Base-by-base conservation (phyloP, 2,113 vertebrate genomes). In the Thymallus thymallus region DNA sequence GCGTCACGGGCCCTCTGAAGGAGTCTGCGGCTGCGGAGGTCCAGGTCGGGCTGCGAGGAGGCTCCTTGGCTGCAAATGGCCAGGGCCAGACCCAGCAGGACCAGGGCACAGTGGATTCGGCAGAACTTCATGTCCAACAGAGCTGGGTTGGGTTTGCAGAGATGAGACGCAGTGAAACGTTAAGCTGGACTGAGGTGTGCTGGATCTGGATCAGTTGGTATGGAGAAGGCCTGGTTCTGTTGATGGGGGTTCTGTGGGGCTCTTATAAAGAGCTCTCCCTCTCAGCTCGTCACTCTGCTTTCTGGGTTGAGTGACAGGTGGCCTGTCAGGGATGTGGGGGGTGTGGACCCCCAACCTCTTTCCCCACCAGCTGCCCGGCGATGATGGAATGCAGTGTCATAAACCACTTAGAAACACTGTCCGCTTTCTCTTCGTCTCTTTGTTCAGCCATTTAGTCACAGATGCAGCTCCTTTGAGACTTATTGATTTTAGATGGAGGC, bases 1-100 rank as follows among this genome's bases (percentile, higher is more conserved):
- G 94, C 91, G 51, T 92, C 94, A 71, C 93, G 90, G 16, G 95
- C 94, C 84, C 93, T 94, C 89, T 98, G 96, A 84, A 96, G 93
- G 90, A 97, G 93, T 84, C 93, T 91, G 68, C 94, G 95, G 76
- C 94, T 93, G 70, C 93, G 90, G 71, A 94, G 94, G 82, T 91
- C 88, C 68, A 81, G 76, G 80, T 97, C 94, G 29, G 94, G 92
- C 69, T 95, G 95, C 22, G 95, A 94, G 30, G 78, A 85, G 26
- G 93, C 92, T 13, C 91, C 85, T 45, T 91, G 91, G 23, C 92
- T 76, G 80, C 93, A 92, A 85, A 97, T 81, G 58, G 92, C 91
- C 89, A 96, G 81, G 82, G 89, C 88, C 86, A 97, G 88, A 77
- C 92, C 93, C 68, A 94, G 84, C 51, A 96, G 92, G 76, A 92